Evolutionary conservation across 2,797 vertebrate species (phyloP).

Genomic region (Chloroceryle inda): DNA sequence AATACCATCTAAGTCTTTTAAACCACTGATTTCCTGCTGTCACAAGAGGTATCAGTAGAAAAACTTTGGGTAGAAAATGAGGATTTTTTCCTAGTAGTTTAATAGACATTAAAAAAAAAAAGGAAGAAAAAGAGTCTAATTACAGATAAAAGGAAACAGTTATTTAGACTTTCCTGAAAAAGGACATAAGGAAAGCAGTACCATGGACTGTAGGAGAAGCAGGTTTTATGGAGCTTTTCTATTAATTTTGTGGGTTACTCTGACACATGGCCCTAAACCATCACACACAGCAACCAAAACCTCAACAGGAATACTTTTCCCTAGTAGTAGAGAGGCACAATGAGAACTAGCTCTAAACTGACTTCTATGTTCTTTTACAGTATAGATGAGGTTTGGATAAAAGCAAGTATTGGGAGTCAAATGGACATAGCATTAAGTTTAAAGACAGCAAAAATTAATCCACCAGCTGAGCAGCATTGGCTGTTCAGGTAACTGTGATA

Average conservation of each 20-base stretch:
- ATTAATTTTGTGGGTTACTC: not conserved
- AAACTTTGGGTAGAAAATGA: not conserved
- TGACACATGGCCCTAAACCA: not conserved
- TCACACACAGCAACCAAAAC: accelerated
- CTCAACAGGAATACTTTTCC: not conserved
- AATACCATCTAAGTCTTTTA: not conserved
- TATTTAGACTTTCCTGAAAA: not conserved
- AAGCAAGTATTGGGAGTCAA: not conserved
- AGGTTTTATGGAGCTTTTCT: not conserved
- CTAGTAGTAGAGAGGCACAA: not conserved
- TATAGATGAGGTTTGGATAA: not conserved
- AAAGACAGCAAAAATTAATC: not conserved
- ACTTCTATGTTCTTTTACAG: not conserved
- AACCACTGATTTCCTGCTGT: not conserved
- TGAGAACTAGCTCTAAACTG: not conserved
- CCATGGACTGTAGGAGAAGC: not conserved
- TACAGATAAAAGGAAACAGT: not conserved
- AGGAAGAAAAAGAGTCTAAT: not conserved
- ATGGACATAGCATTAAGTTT: not conserved
- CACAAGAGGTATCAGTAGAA: not conserved
- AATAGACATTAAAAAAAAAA: not conserved
- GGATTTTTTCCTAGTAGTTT: not conserved
- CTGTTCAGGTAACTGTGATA: not conserved
- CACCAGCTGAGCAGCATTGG: not conserved
- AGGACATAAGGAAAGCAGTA: not conserved